phyloP scores from a whole-genome alignment of 1,140 invertebrate genomes.

The Tetramorium alpestre region DNA sequence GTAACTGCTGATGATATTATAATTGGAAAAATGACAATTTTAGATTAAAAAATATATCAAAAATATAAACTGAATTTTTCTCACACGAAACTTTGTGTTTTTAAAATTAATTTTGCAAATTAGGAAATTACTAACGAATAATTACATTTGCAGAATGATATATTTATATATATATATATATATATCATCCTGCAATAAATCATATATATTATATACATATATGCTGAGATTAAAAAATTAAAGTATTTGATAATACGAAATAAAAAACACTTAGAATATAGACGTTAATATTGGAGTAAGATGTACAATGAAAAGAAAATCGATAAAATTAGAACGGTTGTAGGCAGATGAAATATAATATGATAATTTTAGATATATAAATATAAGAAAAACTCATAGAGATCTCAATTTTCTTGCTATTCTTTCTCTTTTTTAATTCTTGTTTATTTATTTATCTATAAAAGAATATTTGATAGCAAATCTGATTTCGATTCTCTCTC shows the following conservation, averaged over 20 bases:
- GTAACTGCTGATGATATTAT: not conserved
- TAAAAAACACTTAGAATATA: not conserved
- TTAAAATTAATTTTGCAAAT: not conserved
- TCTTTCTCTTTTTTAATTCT: not conserved
- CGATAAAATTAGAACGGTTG: not conserved
- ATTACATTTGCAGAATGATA: not conserved
- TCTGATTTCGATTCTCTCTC: constrained; percentile 11
- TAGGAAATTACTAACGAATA: not conserved
- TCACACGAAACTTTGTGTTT: not conserved
- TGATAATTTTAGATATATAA: not conserved
- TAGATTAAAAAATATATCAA: not conserved
- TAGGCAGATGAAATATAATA: not conserved
- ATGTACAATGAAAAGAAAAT: not conserved
- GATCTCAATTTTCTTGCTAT: not conserved
- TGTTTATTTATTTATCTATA: not conserved
- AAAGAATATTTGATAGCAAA: constrained; percentile 19
- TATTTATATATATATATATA: no score
- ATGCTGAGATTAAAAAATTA: constrained; percentile 6
- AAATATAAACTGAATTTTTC: not conserved
- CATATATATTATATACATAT: no score
- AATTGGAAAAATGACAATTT: not conserved
- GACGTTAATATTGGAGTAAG: not conserved
- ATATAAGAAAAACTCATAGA: not conserved
- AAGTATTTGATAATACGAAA: not conserved
- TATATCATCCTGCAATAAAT: no score